These are phyloP conservation scores for Cetonia aurata DNA, from an alignment of 2,888 invertebrate genomes.

Conservation along the genomic window DNA sequence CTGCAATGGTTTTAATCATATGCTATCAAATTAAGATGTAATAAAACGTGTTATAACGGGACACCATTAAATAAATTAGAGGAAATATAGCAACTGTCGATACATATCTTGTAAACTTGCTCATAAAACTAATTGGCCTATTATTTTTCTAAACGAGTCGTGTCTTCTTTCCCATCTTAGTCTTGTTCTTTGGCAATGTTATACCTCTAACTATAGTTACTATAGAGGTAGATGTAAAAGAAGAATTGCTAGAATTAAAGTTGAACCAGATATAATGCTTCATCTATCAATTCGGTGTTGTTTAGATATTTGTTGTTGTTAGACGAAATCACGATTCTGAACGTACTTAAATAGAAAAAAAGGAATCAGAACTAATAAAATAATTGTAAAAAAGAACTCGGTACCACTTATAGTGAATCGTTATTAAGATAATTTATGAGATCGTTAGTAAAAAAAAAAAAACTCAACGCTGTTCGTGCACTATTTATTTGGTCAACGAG, in stretches of 20 bases:
- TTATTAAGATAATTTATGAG: constrained; percentile 42
- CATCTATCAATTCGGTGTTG: constrained; percentile 3
- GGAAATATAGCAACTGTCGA: constrained; percentile 9
- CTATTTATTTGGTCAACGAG: constrained; percentile 40
- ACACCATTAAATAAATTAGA: constrained; percentile 23
- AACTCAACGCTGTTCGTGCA: constrained; percentile 37
- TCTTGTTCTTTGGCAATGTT: background rate
- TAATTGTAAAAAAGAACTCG: constrained; percentile 1
- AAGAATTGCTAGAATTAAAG: constrained; percentile 23
- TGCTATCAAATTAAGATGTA: constrained; percentile 12
- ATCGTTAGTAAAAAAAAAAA: constrained; percentile 29
- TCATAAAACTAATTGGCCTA: constrained; percentile 37
- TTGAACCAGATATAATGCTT: constrained; percentile 19
- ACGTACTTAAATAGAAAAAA: constrained; percentile 1
- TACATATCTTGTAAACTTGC: constrained; percentile 28
- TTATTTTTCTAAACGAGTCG: constrained; percentile 25
- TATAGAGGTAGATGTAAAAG: constrained; percentile 5
- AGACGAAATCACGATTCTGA: constrained; percentile 28
- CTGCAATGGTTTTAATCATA: too few relatives aligned
- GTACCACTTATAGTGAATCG: constrained; percentile 12
- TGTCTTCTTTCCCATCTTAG: constrained; percentile 10
- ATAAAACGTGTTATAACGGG: constrained; percentile 10
- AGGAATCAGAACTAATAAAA: background rate
- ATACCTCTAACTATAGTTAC: constrained; percentile 22
- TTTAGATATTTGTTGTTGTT: constrained; percentile 18